phyloP scores from a whole-genome alignment of 2,797 vertebrate species.

The Phoebastria nigripes region DNA sequence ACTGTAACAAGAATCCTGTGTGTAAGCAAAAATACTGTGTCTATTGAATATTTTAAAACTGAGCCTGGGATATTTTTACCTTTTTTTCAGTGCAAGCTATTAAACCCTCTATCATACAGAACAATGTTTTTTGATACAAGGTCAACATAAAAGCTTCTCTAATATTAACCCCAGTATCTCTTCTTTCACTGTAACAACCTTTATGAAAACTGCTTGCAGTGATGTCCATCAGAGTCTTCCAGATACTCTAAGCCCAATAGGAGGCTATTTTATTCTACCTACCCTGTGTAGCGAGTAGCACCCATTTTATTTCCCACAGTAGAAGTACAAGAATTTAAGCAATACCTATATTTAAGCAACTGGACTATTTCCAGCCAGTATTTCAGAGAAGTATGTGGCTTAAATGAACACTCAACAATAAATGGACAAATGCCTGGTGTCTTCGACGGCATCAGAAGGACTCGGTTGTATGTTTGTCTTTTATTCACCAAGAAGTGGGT shows the following conservation, averaged over 20 bases:
- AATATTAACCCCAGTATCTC: not conserved
- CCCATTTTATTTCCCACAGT: not conserved
- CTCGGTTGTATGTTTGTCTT: not conserved
- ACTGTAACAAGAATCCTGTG: not conserved
- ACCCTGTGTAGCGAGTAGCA: rapidly evolving
- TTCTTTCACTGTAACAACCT: not conserved
- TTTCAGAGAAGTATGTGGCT: not conserved
- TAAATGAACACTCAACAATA: not conserved
- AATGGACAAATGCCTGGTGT: not conserved
- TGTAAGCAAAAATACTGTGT: not conserved
- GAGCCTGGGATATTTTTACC: not conserved
- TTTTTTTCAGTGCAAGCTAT: not conserved
- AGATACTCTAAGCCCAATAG: not conserved
- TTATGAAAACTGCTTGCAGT: not conserved
- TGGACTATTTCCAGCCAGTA: not conserved
- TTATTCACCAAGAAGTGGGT: not conserved
- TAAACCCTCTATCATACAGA: not conserved
- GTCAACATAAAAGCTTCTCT: not conserved
- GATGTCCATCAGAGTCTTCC: not conserved
- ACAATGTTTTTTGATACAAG: not conserved
- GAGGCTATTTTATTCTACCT: not conserved
- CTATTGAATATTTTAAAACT: not conserved
- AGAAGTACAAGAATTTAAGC: not conserved
- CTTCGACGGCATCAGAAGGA: not conserved
- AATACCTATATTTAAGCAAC: not conserved